These are phyloP conservation scores for Dendroctonus ponderosae DNA, from an alignment of 1,140 invertebrate genomes.

Conservation along the genomic window DNA sequence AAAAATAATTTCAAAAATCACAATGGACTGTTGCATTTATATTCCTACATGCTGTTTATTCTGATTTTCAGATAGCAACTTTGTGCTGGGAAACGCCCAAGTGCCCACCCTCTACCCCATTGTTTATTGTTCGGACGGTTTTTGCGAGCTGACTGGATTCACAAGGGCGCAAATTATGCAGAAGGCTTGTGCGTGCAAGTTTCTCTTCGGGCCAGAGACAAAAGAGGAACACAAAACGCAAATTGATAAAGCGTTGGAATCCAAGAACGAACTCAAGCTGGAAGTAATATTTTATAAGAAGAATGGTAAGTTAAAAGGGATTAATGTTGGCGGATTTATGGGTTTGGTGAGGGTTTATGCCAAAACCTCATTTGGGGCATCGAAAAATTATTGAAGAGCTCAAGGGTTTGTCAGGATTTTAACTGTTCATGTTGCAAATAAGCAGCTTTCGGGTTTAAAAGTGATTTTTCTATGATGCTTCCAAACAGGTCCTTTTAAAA, in stretches of 20 bases:
- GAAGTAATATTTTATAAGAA: conserved; percentile 95
- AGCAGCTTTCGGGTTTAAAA: too few species aligned
- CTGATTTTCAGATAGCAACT: conserved; percentile 87
- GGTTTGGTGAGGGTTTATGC: too few species aligned
- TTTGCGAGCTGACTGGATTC: conserved; percentile 94
- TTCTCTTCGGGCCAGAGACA: conserved; percentile 90
- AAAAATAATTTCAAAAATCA: too few species aligned
- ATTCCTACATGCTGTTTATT: too few species aligned
- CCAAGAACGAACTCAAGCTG: conserved; percentile 87
- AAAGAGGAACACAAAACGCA: conserved; percentile 82
- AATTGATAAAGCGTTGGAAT: conserved; percentile 86
- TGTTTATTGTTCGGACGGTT: conserved; percentile 97
- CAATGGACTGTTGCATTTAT: too few species aligned
- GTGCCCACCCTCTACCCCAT: conserved; percentile 86
- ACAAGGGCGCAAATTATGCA: conserved; percentile 94
- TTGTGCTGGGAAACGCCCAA: conserved; percentile 95
- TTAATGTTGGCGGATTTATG: not conserved
- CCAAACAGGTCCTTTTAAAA: too few species aligned
- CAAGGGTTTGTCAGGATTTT: too few species aligned
- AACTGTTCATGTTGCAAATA: too few species aligned
- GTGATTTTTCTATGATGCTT: too few species aligned
- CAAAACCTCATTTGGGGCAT: too few species aligned
- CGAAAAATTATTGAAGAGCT: too few species aligned
- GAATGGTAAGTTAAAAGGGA: conserved; percentile 67
- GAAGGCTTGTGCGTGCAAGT: conserved; percentile 94